Conservation (phyloP, 2,888 invertebrate genomes). For the Argynnis bischoffii region DNA sequence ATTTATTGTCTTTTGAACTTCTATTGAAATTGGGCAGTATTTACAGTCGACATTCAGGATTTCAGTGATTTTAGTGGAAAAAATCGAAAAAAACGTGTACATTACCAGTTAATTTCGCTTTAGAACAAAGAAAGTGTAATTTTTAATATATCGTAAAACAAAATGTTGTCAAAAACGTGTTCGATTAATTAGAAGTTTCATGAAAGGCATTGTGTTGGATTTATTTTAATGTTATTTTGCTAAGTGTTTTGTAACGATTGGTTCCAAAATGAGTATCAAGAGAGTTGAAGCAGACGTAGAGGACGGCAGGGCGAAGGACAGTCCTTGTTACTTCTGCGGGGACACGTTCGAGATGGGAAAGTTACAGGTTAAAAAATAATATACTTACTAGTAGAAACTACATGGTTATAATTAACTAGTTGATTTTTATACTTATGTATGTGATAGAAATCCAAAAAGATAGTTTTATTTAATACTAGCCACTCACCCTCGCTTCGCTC, state of each 20-base stretch:
- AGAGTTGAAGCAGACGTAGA: constrained; percentile 40
- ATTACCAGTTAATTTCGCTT: too few relatives aligned
- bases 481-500: too few relatives aligned
- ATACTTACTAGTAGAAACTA: too few relatives aligned
- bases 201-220: constrained; percentile 5
- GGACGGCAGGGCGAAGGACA: constrained; percentile 63
- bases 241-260: constrained; percentile 36
- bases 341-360: constrained; percentile 85
- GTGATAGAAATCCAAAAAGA: too few relatives aligned
- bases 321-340: constrained; percentile 86
- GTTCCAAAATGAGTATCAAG: constrained; percentile 56
- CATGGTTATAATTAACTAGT: too few relatives aligned
- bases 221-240: not conserved
- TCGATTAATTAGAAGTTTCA: not conserved
- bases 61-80: not conserved
- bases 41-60: too few relatives aligned
- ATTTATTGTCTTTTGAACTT: not conserved
- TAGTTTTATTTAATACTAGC: too few relatives aligned
- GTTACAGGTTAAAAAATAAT: constrained; percentile 75
- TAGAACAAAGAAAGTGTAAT: too few relatives aligned
- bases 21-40: not conserved
- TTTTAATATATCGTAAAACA: too few relatives aligned
- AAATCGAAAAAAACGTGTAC: not conserved
- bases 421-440: too few relatives aligned
- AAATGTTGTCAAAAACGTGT: constrained; percentile 7